Evolutionary conservation across 2,888 invertebrate genomes (phyloP), one percentile per base, ranked within the genome.

Genomic region (Drosophila quinaria): DNA sequence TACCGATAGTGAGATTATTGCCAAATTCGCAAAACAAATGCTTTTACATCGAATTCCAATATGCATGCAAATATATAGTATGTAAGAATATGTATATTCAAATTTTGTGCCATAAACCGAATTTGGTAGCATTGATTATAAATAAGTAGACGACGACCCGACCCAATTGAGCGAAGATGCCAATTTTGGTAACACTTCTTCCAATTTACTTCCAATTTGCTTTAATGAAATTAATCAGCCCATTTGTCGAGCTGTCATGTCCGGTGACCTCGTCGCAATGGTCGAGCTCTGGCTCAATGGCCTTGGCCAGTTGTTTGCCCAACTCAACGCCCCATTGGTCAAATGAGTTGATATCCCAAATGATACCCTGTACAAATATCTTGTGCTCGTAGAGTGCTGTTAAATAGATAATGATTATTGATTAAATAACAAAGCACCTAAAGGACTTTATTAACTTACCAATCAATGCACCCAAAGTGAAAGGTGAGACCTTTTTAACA

Each of bases 251-350:
- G 29, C 95, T 94, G 93, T 99, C 99, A 92, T 99, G 99, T 44
- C 95, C 95, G 11, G 89, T 72, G 37, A 97, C 95, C 0, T 95
- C 94, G 42, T 93, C 94, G 25, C 93, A 93, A 87, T 95, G 95
- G 70, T 95, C 94, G 49, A 99, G 93, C 92, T 99, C 99, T 0
- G 98, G 97, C 92, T 99, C 98, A 81, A 99, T 99, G n/a, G 96
- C 97, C 93, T 99, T 99, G 1, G 99, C 99, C 83, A 99, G 93
- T 92, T 99, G 98, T 92, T 99, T 99, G 58, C 99, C 99, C 81
- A 99, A 94, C 93, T 99, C 99, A 56, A 99, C 99, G 37, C 99
- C 99, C 99, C 99, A 99, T 91, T 99, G 99, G 94, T 99, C 99
- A 93, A 97, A 99, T 0, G 99, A 99, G 93, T 99, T 99, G 91